Evolutionary conservation across 35 echinoderm and acorn worm genomes (phyloP).

Genomic region (Heliocidaris erythrogramma): DNA sequence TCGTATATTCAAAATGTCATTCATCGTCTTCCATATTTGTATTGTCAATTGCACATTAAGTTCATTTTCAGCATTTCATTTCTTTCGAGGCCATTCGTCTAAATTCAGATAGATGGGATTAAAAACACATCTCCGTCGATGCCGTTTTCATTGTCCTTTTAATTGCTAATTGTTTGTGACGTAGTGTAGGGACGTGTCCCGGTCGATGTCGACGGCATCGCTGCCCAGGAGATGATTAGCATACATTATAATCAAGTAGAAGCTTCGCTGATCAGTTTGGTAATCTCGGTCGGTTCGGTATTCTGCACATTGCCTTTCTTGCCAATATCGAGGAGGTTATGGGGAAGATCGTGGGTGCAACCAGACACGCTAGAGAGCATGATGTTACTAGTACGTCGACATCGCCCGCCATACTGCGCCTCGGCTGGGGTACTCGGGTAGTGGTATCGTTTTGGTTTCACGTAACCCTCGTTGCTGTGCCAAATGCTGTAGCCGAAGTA

Average conservation of each 20-base stretch:
- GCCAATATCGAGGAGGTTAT: background rate
- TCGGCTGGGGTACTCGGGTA: conserved; percentile 28
- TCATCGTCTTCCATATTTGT: too few species aligned
- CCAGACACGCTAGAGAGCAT: conserved; percentile 30
- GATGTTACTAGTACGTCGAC: conserved; percentile 17
- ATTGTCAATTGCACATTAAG: too few species aligned
- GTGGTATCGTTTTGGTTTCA: conserved; percentile 13
- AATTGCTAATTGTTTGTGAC: too few species aligned
- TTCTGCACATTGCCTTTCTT: conserved; percentile 14
- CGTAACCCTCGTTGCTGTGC: conserved; percentile 64
- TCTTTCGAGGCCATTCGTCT: too few species aligned
- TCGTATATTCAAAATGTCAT: too few species aligned
- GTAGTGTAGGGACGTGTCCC: too few species aligned
- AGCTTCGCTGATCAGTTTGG: conserved; percentile 6
- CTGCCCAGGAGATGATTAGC: background rate
- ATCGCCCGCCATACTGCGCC: conserved; percentile 36
- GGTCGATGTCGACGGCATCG: too few species aligned
- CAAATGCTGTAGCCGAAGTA: conserved; percentile 69
- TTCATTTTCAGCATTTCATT: too few species aligned
- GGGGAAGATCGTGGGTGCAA: conserved; percentile 34
- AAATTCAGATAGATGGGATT: too few species aligned
- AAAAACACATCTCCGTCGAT: too few species aligned
- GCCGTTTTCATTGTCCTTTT: too few species aligned
- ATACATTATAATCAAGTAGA: background rate
- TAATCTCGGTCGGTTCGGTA: conserved; percentile 17